A percentile compares a stretch with the other conserved stretches of the same genome.
phyloP scores from a whole-genome alignment of 2,113 vertebrate species.

The Catharus minimus region DNA sequence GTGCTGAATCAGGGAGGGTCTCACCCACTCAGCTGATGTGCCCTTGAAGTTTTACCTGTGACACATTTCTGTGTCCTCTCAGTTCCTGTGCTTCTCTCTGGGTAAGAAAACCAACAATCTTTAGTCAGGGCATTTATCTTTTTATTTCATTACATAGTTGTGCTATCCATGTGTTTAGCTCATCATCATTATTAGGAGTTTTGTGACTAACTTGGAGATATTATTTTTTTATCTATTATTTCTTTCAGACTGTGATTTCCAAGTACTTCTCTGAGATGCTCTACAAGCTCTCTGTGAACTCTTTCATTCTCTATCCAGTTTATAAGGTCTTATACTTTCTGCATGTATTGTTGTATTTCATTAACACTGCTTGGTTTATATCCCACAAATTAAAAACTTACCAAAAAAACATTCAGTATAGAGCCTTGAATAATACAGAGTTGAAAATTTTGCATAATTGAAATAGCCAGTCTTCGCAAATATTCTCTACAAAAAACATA shows the following conservation, averaged over 20 bases:
- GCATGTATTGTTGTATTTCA: neutral
- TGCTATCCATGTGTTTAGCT: neutral
- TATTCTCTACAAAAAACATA: neutral
- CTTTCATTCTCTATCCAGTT: neutral
- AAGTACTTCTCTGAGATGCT: neutral
- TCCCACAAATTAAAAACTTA: neutral
- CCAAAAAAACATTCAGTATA: accelerated
- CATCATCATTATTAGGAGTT: neutral
- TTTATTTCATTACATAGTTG: neutral
- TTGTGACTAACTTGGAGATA: neutral
- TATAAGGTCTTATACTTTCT: neutral
- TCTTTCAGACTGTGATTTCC: neutral
- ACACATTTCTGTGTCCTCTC: neutral
- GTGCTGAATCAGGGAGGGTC: neutral
- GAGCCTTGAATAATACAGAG: neutral
- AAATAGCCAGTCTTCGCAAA: neutral
- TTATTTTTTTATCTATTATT: neutral
- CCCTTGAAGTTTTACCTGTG: neutral
- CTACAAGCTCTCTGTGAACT: neutral
- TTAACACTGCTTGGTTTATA: neutral
- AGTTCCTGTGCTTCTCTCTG: neutral
- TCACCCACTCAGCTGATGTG: neutral
- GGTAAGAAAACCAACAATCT: neutral
- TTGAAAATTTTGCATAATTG: neutral
- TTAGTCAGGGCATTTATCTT: neutral